Evolutionary conservation across 2,113 vertebrate genomes (phyloP).

Genomic region (Trogon surrucura): DNA sequence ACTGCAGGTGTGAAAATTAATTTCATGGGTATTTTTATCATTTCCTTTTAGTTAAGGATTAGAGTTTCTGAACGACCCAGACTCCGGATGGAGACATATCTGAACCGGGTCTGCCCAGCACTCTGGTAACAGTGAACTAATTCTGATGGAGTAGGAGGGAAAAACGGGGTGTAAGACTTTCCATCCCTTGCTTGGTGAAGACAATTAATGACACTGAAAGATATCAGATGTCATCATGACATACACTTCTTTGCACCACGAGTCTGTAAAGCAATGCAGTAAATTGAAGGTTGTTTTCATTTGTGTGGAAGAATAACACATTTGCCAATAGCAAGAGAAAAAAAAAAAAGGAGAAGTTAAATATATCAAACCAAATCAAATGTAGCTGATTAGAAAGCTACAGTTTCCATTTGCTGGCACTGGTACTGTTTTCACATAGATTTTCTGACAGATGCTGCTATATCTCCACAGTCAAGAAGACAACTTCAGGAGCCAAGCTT

Average conservation of each 20-base stretch:
- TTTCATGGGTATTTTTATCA: constrained; percentile 61
- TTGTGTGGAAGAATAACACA: neutral
- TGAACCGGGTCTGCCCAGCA: neutral
- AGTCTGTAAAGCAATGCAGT: constrained; percentile 12
- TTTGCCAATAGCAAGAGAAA: neutral
- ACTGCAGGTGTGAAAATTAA: constrained; percentile 60
- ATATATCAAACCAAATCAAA: constrained; percentile 61
- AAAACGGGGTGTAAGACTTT: neutral
- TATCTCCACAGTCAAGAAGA: neutral
- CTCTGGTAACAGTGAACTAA: neutral
- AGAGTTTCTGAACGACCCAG: constrained; percentile 7
- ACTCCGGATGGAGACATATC: constrained; percentile 1
- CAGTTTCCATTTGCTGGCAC: constrained; percentile 3
- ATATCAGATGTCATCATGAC: constrained; percentile 23
- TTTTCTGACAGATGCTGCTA: constrained; percentile 18
- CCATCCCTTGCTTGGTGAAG: neutral
- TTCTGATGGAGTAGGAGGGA: neutral
- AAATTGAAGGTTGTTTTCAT: constrained; percentile 35
- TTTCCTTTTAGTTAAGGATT: constrained; percentile 56
- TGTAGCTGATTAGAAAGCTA: constrained; percentile 46
- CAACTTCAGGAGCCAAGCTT: neutral
- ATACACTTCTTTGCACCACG: neutral
- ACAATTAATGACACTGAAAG: neutral
- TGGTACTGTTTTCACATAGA: neutral
- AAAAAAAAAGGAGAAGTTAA: constrained; percentile 24